Evolutionary conservation across 2,113 vertebrate species (phyloP).

Genomic region (Macaca nemestrina): DNA sequence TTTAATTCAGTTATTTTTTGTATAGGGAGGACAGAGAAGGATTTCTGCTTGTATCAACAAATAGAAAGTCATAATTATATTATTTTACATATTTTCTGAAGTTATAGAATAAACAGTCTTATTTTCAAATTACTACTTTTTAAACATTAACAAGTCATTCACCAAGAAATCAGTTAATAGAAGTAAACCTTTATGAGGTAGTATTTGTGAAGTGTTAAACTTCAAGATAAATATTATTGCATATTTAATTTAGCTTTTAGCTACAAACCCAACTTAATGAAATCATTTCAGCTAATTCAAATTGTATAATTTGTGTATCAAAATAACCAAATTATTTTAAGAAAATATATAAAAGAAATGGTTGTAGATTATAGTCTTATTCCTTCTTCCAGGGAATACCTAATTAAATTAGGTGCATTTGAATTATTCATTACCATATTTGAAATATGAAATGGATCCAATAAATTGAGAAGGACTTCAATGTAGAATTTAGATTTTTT

Average conservation of each 20-base stretch:
- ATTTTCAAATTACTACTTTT: constrained; percentile 12
- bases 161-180: not conserved
- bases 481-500: constrained; percentile 8
- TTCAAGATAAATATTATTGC: not conserved
- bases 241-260: not conserved
- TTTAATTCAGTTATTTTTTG: constrained; percentile 13
- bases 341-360: not conserved
- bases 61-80: not conserved
- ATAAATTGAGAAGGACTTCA: constrained; percentile 16
- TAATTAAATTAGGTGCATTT: constrained; percentile 8
- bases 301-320: not conserved
- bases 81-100: constrained; percentile 23
- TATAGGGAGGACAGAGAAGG: not conserved
- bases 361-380: not conserved
- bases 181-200: not conserved
- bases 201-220: constrained; percentile 21
- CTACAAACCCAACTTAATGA: not conserved
- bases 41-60: constrained; percentile 41
- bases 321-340: not conserved
- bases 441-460: constrained; percentile 21
- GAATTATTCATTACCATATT: constrained; percentile 44
- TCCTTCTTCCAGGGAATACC: not conserved
- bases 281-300: fast-evolving
- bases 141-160: not conserved
- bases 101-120: not conserved